Base-by-base conservation (phyloP, 2,113 vertebrate genomes). In the Motacilla tschutschensis region DNA sequence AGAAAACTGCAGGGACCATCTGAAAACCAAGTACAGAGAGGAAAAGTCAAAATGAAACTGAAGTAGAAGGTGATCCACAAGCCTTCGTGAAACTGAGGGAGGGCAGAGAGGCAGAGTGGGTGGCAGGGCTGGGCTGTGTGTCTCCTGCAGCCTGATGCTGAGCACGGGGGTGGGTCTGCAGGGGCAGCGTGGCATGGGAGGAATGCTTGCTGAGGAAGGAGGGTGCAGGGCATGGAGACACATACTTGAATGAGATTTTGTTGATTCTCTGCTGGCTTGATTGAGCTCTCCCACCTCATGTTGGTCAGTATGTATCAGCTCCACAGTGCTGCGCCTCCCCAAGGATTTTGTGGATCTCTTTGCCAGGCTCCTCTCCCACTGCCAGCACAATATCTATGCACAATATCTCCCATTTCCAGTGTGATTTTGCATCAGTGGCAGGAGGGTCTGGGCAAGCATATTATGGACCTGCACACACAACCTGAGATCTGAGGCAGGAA, bases 231-330 rank as follows among this genome's bases (percentile, higher is more conserved):
- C 28, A 24, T 35, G 48, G 58, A 67, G 53, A 20, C 1, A 3
- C 33, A 4, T 63, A 43, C 9, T 31, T 63, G 44, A 50, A 55
- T 46, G 41, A 69, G 40, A 36, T 73, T 47, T 35, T 12, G 3
- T 8, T 36, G 60, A 26, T 31, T 25, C 46, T 82, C 31, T 55
- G 40, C 58, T 89, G 60, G 6, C 47, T 76, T 48, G n/a, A 24
- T 3, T 33, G 53, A 71, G 35, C 36, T 75, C 71, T 77, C 17
- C 24, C 5, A 74, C 18, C 12, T 65, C 38, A 15, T 8, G 14
- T 41, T 73, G 20, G 40, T 54, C 18, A 9, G 3, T 21, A 9
- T 28, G 4, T 54, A 2, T 53, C 0, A 0, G 33, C 50, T 76
- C 28, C n/a, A 19, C 20, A 29, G 7, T 18, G 65, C 59, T 70